Evolutionary conservation across 2,113 vertebrate species (phyloP).

Genomic region (Numida meleagris): DNA sequence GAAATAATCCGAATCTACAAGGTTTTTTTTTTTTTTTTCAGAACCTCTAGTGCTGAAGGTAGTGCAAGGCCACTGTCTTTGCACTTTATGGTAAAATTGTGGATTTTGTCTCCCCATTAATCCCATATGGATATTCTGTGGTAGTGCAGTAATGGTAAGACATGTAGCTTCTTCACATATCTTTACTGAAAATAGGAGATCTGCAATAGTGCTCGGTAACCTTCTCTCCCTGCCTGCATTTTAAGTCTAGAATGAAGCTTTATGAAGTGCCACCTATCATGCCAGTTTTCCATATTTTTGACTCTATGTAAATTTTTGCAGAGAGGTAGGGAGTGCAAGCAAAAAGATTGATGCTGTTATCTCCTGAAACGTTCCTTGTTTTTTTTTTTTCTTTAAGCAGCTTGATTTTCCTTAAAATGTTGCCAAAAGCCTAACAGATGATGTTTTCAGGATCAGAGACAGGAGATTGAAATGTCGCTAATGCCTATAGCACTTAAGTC

Average conservation of each 20-base stretch:
- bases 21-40: not conserved
- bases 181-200: constrained; percentile 31
- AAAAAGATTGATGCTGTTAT: constrained; percentile 37
- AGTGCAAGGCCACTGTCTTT: not conserved
- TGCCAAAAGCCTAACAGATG: constrained; percentile 51
- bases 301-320: constrained; percentile 49
- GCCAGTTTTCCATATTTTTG: constrained; percentile 30
- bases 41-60: not conserved
- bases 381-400: constrained; percentile 13
- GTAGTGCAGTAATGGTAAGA: not conserved
- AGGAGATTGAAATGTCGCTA: constrained; percentile 62
- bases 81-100: not conserved
- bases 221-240: constrained; percentile 7
- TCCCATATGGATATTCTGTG: not conserved
- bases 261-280: constrained; percentile 5
- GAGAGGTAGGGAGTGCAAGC: constrained; percentile 8
- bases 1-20: constrained; percentile 65
- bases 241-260: constrained; percentile 17
- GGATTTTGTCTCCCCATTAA: not conserved
- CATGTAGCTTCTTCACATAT: not conserved
- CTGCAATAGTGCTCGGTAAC: not conserved
- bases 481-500: constrained; percentile 63
- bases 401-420: not conserved
- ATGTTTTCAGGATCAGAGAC: constrained; percentile 64
- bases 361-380: constrained; percentile 27